Conservation (phyloP, 2,797 vertebrate species). For the Labeo calbasu region DNA sequence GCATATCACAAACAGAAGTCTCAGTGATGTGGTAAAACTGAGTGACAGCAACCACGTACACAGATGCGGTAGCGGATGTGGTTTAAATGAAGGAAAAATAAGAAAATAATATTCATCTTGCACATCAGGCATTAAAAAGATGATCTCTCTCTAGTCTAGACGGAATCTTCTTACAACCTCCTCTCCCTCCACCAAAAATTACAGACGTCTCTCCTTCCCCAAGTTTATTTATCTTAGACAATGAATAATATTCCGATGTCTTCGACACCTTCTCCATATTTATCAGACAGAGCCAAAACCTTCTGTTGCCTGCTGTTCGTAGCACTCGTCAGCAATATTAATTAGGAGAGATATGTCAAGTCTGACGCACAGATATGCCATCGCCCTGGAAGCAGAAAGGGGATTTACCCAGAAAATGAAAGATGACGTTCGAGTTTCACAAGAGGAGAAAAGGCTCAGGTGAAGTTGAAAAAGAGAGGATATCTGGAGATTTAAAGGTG, state of each 20-base stretch:
- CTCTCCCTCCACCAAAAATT: conserved; percentile 29
- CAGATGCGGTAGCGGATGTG: background rate
- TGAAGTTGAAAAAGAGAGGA: background rate
- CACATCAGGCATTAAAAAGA: conserved; percentile 23
- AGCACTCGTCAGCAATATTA: conserved; percentile 68
- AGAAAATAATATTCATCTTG: conserved; percentile 10
- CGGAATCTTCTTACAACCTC: conserved; percentile 39
- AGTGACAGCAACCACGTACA: background rate
- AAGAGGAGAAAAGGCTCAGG: conserved; percentile 28
- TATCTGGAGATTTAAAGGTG: background rate
- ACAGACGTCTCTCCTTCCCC: conserved; percentile 30
- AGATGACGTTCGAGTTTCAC: conserved; percentile 35
- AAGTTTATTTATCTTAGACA: conserved; percentile 65
- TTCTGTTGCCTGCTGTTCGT: conserved; percentile 62
- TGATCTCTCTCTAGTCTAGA: conserved; percentile 18
- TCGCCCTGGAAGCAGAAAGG: conserved; percentile 63
- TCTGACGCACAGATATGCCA: conserved; percentile 60
- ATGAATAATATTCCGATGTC: conserved; percentile 67
- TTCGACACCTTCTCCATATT: conserved; percentile 72
- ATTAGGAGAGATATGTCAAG: conserved; percentile 68
- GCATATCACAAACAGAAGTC: no score
- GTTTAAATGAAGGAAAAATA: background rate
- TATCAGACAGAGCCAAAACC: conserved; percentile 69
- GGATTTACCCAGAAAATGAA: conserved; percentile 59
- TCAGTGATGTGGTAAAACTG: conserved; percentile 15